Percentiles rank a stretch among this genome's conserved stretches.
Conservation (phyloP, 2,888 invertebrate species). For the Synergus japonicus region DNA sequence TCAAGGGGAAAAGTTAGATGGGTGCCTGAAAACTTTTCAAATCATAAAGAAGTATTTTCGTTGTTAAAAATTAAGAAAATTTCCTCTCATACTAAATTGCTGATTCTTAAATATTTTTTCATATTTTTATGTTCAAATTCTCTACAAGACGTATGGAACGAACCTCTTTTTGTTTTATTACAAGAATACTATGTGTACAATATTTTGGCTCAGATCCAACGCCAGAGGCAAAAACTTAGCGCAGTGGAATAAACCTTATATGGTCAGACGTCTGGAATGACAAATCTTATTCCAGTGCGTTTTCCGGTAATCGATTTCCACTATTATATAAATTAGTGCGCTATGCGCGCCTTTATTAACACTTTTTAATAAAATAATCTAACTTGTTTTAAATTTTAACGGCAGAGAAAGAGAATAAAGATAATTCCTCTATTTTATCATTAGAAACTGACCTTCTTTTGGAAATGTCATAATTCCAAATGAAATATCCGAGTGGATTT, state of each 20-base stretch:
- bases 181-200: constrained; percentile 6
- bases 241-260: constrained; percentile 25
- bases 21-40: too few species aligned
- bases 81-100: too few species aligned
- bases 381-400: not conserved
- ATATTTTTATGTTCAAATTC: not conserved
- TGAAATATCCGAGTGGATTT: not conserved
- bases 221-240: constrained; percentile 5
- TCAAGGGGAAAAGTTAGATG: too few species aligned
- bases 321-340: too few species aligned
- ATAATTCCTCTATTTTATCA: too few species aligned
- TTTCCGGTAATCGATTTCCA: not conserved
- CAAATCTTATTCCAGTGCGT: constrained; percentile 5
- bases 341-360: not conserved
- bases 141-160: not conserved
- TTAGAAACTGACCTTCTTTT: too few species aligned
- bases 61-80: too few species aligned
- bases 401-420: too few species aligned
- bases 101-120: too few species aligned
- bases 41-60: too few species aligned
- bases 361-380: not conserved
- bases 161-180: not conserved
- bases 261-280: constrained; percentile 21
- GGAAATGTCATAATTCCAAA: not conserved
- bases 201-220: constrained; percentile 5